Percentiles rank a stretch among this genome's conserved stretches.
These are phyloP conservation scores for Ammodramus savannarum DNA, from an alignment of 2,113 vertebrate species.

Conservation along the genomic window DNA sequence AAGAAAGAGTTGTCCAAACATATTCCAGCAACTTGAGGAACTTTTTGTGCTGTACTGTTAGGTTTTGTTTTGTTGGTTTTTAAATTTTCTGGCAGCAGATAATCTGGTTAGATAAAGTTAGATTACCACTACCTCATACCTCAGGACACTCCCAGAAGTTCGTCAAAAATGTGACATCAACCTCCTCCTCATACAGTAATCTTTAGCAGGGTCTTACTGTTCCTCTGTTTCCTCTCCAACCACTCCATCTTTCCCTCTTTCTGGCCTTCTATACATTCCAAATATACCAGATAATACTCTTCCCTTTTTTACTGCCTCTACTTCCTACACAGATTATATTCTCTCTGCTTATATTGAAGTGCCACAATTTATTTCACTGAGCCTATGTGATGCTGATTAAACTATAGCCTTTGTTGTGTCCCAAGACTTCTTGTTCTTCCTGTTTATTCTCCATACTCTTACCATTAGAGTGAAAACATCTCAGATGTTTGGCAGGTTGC, in stretches of 20 bases:
- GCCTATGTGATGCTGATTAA: slow-evolving; percentile 7
- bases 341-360: slow-evolving; percentile 2
- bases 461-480: slow-evolving; percentile 34
- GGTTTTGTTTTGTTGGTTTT: background rate
- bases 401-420: slow-evolving; percentile 40
- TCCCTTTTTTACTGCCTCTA: background rate
- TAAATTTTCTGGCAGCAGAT: background rate
- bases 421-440: slow-evolving; percentile 50
- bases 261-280: background rate
- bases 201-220: background rate
- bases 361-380: slow-evolving; percentile 14
- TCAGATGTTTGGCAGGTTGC: slow-evolving; percentile 65
- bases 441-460: slow-evolving; percentile 60
- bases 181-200: background rate
- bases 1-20: background rate
- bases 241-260: background rate
- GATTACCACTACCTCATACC: background rate
- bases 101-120: background rate
- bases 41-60: background rate
- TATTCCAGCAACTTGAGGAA: background rate
- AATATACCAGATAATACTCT: background rate
- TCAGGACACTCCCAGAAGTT: background rate
- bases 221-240: background rate
- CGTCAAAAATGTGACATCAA: background rate
- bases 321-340: slow-evolving; percentile 11